phyloP scores from a whole-genome alignment of 2,113 vertebrate genomes.

The Solenodon paradoxus region DNA sequence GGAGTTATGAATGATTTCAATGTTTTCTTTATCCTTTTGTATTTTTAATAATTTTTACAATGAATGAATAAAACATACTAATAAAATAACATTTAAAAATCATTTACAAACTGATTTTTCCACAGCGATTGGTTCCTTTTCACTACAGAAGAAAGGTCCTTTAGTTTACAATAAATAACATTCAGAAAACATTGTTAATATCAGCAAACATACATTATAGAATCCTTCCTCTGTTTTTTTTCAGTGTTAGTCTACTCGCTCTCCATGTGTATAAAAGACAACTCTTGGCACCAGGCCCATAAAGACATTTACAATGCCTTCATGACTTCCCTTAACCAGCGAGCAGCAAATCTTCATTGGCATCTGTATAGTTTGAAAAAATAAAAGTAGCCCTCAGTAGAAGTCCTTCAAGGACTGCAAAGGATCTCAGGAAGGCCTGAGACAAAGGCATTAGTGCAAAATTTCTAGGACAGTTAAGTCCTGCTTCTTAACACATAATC shows the following conservation, averaged over 20 bases:
- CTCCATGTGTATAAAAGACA: background rate
- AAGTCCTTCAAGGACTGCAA: background rate
- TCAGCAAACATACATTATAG: background rate
- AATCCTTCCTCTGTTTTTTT: background rate
- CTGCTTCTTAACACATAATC: background rate
- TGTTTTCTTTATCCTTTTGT: background rate
- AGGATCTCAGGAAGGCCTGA: background rate
- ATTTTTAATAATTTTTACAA: constrained; percentile 7
- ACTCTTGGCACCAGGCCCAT: background rate
- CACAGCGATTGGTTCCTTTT: background rate
- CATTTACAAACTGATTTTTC: constrained; percentile 23
- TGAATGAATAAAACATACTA: background rate
- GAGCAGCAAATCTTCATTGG: background rate
- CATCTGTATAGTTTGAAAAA: background rate
- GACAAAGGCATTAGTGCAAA: background rate
- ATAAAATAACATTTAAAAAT: background rate
- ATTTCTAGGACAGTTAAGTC: constrained; percentile 15
- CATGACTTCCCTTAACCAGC: background rate
- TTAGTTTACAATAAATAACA: background rate
- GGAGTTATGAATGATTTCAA: background rate
- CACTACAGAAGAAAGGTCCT: background rate
- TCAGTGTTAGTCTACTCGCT: background rate
- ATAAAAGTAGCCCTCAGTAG: background rate
- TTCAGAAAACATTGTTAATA: background rate
- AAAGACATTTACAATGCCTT: background rate